A percentile compares a stretch with the other conserved stretches of the same genome.
phyloP scores from a whole-genome alignment of 2,797 vertebrate genomes.

The Lithobates sylvaticus region DNA sequence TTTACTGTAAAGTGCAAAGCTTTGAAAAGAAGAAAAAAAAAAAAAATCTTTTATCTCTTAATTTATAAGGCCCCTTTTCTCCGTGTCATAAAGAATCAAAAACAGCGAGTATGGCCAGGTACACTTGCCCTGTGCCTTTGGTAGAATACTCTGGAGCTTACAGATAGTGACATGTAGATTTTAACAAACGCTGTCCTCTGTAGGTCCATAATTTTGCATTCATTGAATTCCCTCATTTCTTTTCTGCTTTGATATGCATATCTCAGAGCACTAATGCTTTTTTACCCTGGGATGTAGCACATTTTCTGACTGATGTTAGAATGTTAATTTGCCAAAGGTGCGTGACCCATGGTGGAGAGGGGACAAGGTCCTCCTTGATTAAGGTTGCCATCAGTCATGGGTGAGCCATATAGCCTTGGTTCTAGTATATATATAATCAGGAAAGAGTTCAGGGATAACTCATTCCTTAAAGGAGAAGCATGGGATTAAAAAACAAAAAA shows the following conservation, averaged over 20 bases:
- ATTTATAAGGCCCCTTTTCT: constrained; percentile 71
- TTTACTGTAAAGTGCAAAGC: constrained; percentile 69
- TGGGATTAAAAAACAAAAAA: too few relatives aligned
- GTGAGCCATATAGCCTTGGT: constrained; percentile 68
- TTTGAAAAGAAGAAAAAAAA: constrained; percentile 74
- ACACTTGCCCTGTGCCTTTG: constrained; percentile 69
- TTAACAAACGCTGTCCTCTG: constrained; percentile 70
- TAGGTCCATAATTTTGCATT: constrained; percentile 75
- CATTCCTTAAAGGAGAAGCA: too few relatives aligned
- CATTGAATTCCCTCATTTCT: constrained; percentile 70
- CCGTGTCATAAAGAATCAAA: constrained; percentile 69
- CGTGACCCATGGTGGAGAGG: constrained; percentile 70
- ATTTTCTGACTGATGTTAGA: constrained; percentile 75
- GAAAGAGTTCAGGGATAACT: constrained; percentile 53
- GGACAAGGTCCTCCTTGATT: constrained; percentile 73
- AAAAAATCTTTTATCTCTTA: constrained; percentile 73
- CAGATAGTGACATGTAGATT: constrained; percentile 67
- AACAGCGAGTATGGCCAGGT: constrained; percentile 71
- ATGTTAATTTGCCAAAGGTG: constrained; percentile 75
- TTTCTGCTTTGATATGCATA: constrained; percentile 77
- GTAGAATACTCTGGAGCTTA: constrained; percentile 75
- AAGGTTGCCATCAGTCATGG: constrained; percentile 74
- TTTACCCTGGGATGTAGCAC: constrained; percentile 71
- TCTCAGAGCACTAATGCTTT: constrained; percentile 69
- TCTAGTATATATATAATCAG: constrained; percentile 55